phyloP scores from a whole-genome alignment of 2,797 vertebrate genomes.

The Sebastes oblongus region DNA sequence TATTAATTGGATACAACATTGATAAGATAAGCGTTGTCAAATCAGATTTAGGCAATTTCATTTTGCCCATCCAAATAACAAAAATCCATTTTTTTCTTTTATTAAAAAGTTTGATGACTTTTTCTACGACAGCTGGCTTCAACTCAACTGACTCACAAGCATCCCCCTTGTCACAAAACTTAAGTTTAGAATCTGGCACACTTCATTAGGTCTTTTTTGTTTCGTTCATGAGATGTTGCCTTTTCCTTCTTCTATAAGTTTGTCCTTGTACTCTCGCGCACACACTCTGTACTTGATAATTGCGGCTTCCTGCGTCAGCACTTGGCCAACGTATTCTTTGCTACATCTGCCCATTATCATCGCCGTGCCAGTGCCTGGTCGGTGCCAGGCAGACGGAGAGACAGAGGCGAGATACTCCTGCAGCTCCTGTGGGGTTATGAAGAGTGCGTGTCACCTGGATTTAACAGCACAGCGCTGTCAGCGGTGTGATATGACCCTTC shows the following conservation, averaged over 20 bases:
- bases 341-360: slow-evolving; percentile 50
- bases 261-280: neutral
- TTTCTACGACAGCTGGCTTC: slow-evolving; percentile 6
- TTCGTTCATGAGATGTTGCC: neutral
- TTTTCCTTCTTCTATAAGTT: slow-evolving; percentile 3
- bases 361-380: slow-evolving; percentile 16
- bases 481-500: slow-evolving; percentile 35
- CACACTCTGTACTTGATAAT: slow-evolving; percentile 31
- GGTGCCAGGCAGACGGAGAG: slow-evolving; percentile 26
- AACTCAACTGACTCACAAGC: slow-evolving; percentile 1
- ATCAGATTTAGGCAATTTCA: slow-evolving; percentile 27
- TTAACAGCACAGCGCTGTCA: slow-evolving; percentile 38
- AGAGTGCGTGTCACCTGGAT: slow-evolving; percentile 41
- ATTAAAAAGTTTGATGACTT: slow-evolving; percentile 18
- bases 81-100: neutral
- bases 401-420: slow-evolving; percentile 17
- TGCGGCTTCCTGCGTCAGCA: slow-evolving; percentile 30
- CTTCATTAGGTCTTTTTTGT: neutral
- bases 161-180: neutral
- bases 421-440: slow-evolving; percentile 46
- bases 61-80: neutral
- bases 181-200: neutral
- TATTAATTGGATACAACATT: slow-evolving; percentile 30
- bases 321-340: slow-evolving; percentile 28
- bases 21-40: slow-evolving; percentile 24